Conservation (phyloP, 2,797 vertebrate species). For the Enteromius anoplus region DNA sequence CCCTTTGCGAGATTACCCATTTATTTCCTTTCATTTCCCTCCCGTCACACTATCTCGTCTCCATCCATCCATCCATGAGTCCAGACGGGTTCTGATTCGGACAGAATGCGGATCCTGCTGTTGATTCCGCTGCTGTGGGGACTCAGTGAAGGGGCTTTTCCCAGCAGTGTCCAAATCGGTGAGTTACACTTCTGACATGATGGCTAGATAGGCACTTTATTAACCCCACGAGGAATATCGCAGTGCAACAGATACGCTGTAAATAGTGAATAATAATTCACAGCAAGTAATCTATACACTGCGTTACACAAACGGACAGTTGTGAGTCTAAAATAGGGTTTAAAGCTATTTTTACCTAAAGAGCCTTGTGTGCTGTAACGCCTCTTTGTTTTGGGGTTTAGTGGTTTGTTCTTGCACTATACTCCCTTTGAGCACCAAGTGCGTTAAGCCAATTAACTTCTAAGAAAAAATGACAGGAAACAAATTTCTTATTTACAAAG, state of each 20-base stretch:
- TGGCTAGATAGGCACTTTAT: constrained; percentile 6
- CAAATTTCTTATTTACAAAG: background rate
- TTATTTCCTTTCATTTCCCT: constrained; percentile 7
- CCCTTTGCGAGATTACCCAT: constrained; percentile 10
- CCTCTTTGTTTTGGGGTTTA: background rate
- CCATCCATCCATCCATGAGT: constrained; percentile 84
- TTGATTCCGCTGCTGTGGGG: constrained; percentile 96
- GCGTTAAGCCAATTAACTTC: background rate
- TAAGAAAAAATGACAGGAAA: background rate
- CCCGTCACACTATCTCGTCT: constrained; percentile 41
- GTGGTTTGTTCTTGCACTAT: background rate
- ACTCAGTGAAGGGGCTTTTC: constrained; percentile 96
- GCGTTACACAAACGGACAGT: background rate
- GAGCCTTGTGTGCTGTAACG: background rate
- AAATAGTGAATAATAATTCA: background rate
- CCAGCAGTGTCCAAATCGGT: constrained; percentile 99
- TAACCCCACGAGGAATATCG: constrained; percentile 15
- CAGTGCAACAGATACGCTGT: constrained; percentile 23
- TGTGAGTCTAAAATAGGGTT: background rate
- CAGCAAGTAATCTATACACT: background rate
- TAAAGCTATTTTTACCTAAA: background rate
- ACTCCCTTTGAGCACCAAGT: background rate
- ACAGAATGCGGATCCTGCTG: constrained; percentile 95
- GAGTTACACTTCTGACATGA: constrained; percentile 69
- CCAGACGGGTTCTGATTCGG: constrained; percentile 85